Evolutionary conservation across 1,140 invertebrate genomes (phyloP).

Genomic region (Maniola jurtina): DNA sequence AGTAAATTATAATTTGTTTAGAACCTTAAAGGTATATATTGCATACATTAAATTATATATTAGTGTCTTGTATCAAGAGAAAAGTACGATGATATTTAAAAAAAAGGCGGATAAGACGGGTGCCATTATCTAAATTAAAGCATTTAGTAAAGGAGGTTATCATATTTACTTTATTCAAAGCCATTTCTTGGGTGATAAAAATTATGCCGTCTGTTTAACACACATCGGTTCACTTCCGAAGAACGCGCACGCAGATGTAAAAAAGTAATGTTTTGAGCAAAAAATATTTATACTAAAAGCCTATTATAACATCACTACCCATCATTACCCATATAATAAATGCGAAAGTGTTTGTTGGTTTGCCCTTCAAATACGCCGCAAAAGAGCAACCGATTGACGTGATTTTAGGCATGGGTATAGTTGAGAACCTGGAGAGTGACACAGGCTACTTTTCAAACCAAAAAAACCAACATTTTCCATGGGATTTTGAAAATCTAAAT

Average conservation of each 20-base stretch:
- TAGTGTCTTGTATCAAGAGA: slow-evolving; percentile 7
- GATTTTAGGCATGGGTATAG: no score
- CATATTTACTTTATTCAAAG: slow-evolving; percentile 10
- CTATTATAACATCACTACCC: no score
- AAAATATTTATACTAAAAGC: no score
- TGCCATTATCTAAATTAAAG: slow-evolving; percentile 19
- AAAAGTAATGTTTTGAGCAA: no score
- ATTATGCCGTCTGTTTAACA: neutral
- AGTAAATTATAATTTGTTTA: neutral
- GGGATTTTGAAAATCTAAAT: no score
- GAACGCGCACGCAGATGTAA: neutral
- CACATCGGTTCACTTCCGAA: slow-evolving; percentile 6
- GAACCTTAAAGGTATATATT: neutral
- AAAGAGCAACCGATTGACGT: no score
- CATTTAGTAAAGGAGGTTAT: slow-evolving; percentile 23
- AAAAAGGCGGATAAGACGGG: neutral
- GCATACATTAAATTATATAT: slow-evolving; percentile 6
- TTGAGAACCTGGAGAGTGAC: no score
- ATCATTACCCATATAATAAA: no score
- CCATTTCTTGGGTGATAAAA: neutral
- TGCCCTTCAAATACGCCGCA: no score
- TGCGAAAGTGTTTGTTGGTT: no score
- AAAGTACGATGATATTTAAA: neutral
- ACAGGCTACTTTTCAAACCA: no score
- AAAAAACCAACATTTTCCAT: no score